Conservation (phyloP, 2,113 vertebrate genomes). For the Illadopsis cleaveri region DNA sequence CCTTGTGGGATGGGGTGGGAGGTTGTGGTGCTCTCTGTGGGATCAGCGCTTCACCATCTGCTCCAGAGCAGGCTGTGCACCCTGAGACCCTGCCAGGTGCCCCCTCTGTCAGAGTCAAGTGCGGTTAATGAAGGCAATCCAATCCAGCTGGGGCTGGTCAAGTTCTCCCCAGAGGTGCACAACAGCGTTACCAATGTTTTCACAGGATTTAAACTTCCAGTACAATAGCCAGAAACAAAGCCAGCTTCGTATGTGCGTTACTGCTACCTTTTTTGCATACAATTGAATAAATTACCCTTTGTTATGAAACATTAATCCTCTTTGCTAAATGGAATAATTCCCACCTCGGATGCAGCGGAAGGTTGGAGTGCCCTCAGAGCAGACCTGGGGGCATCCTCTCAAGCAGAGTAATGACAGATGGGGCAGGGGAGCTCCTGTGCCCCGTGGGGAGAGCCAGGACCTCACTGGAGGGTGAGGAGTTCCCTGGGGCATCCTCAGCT, state of each 20-base stretch:
- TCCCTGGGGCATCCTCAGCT: not conserved
- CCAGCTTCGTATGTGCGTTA: slow-evolving; percentile 13
- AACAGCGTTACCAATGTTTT: slow-evolving; percentile 51
- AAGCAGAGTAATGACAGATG: fast-evolving
- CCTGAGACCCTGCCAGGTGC: slow-evolving; percentile 46
- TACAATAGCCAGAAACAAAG: slow-evolving; percentile 62
- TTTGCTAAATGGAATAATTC: slow-evolving; percentile 74
- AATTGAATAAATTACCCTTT: slow-evolving; percentile 79
- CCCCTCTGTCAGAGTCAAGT: slow-evolving; percentile 64
- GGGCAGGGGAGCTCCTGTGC: not conserved
- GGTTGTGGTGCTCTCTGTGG: not conserved
- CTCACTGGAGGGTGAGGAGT: fast-evolving
- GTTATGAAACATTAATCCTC: slow-evolving; percentile 79
- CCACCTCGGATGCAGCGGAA: slow-evolving; percentile 42
- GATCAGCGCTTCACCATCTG: fast-evolving
- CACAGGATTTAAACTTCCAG: slow-evolving; percentile 67
- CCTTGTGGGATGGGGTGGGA: not conserved
- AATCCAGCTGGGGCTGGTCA: slow-evolving; percentile 66
- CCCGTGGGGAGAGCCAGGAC: not conserved
- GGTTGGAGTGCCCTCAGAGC: slow-evolving; percentile 46
- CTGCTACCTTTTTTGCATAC: slow-evolving; percentile 70
- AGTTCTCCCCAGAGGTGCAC: slow-evolving; percentile 61
- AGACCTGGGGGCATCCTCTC: slow-evolving; percentile 2
- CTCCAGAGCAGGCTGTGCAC: not conserved
- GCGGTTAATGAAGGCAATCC: slow-evolving; percentile 65